phyloP scores from a whole-genome alignment of 2,797 vertebrate genomes.

The Peromyscus aztecus region DNA sequence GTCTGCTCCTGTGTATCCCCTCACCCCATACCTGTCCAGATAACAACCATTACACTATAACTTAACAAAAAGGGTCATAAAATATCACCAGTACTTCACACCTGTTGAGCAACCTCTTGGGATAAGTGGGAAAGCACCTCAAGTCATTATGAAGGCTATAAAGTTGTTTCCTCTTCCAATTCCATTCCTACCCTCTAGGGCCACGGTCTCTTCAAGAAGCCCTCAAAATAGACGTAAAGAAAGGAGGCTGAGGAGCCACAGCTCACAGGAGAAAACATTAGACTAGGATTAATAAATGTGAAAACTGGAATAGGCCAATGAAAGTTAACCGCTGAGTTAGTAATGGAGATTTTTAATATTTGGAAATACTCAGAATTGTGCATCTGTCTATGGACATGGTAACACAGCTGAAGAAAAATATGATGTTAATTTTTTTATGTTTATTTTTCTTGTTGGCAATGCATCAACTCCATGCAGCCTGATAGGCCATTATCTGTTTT shows the following conservation, averaged over 20 bases:
- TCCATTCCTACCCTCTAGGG: background rate
- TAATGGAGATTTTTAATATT: constrained; percentile 41
- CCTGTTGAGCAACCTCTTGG: constrained; percentile 38
- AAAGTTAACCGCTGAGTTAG: background rate
- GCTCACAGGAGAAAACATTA: background rate
- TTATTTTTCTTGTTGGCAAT: background rate
- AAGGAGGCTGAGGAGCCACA: background rate
- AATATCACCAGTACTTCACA: constrained; percentile 24
- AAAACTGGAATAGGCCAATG: background rate
- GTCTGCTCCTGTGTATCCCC: no score
- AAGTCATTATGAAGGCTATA: constrained; percentile 62
- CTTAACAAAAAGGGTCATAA: constrained; percentile 40
- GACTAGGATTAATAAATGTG: background rate
- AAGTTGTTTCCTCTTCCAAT: constrained; percentile 54
- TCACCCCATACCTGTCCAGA: background rate
- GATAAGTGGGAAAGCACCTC: constrained; percentile 52
- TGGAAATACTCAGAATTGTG: constrained; percentile 33
- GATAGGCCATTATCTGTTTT: background rate
- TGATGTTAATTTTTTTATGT: background rate
- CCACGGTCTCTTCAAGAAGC: background rate
- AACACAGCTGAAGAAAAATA: constrained; percentile 5
- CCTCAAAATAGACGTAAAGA: background rate
- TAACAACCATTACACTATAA: constrained; percentile 46
- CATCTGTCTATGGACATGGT: background rate
- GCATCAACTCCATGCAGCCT: background rate